Base-by-base conservation (phyloP, 1,140 invertebrate species). In the Cotesia glomerata region DNA sequence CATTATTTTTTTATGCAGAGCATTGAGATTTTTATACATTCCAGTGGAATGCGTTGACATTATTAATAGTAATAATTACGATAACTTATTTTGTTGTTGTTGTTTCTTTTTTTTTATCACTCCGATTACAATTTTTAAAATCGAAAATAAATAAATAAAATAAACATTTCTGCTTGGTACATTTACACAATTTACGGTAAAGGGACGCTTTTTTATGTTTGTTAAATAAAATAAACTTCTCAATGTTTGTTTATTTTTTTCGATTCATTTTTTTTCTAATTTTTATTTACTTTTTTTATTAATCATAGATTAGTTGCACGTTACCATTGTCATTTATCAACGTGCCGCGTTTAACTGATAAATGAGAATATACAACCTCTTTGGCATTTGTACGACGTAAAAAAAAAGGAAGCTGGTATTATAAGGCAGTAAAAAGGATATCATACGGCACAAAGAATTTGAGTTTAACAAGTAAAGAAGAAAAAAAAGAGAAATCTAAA, bases 361-460 rank as follows among this genome's bases (percentile, higher is more conserved):
- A 59, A 71, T 64, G 49, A 71, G 61, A 65, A 26, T 62, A 54
- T 64, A 71, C 69, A 71, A 71, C 45, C 61, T 64, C 69, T 65
- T 71, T 65, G 61, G 69, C 62, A 65, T 69, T 39, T 71, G 51
- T 52, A 35, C 56, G 54, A 35, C 39, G 26, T 34, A 71, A 35
- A 61, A 61, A 26, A 54, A 16, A 65, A 63, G 58, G 62, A 71
- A 49, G 36, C 59, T 61, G 68, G 59, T 69, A 18, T 70, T 70
- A 58, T 51, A 5, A 34, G 68, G 56, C 68, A 70, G 68, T 70
- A 70, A 39, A 39, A 39, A 39, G 5, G 5, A 39, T 39, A 39
- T 39, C 39, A 39, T 39, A 39, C 39, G 39, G 39, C 39, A 39
- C 39, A 39, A 39, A 39, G 39, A 39, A 39, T 8, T 39, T 39